Base-by-base conservation (phyloP, 2,113 vertebrate genomes). In the Oreotrochilus melanogaster region DNA sequence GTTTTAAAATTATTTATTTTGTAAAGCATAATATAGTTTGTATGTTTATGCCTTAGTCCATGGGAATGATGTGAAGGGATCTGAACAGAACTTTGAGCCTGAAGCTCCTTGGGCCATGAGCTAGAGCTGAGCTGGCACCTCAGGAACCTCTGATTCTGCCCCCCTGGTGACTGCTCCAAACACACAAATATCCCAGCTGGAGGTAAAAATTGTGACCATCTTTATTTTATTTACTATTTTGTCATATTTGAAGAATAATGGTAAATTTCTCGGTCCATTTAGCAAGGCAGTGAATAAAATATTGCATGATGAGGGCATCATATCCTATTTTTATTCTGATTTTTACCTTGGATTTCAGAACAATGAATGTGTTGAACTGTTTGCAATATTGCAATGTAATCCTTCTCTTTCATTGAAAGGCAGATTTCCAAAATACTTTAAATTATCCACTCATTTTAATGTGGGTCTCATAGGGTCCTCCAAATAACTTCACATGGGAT, bases 101-200 rank as follows among this genome's bases (percentile, higher is more conserved):
- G 45, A 33, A 61, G 25, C 69, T 64, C 0, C 69, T 64, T 3
- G 5, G 39, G 19, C 50, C n/a, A 0, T 16, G 69, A 22, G 54
- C 0, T 18, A 8, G 1, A 50, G 14, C 23, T 47, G 50, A 23
- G 25, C 61, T 51, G 69, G 5, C 0, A 1, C 1, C 35, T 89
- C 30, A 2, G 54, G 54, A 39, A 54, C 14, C 14, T 42, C 7
- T 39, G 37, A 0, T 2, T 11, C 60, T 50, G 65, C 25, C 25
- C 23, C 8, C 25, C n/a, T 33, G 30, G 16, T 3, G 33, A 16
- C 30, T 62, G 17, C 53, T 43, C 10, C 8, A 69, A 86, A 11
- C 43, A 14, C 10, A 1, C 18, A 25, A 14, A 4, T 14, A 23
- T 75, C 35, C 42, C 10, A 16, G 54, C 31, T 70, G 45, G 54